These are phyloP conservation scores for Lobophora halterata DNA, from an alignment of 2,888 invertebrate genomes.

Conservation along the genomic window DNA sequence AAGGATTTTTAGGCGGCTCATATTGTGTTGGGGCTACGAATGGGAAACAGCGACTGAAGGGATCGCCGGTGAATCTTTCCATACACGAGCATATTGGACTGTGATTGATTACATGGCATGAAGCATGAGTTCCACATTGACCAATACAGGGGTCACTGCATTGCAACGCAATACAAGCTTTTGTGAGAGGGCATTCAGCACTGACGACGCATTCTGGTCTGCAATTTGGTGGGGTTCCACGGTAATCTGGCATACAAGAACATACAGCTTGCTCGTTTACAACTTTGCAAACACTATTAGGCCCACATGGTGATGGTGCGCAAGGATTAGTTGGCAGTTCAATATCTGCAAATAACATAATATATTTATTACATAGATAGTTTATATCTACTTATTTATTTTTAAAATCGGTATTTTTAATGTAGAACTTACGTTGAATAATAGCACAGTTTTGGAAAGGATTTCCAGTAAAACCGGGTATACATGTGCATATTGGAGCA, in stretches of 20 bases:
- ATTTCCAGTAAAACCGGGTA: conserved; percentile 83
- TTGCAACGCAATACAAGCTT: conserved; percentile 85
- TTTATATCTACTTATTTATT: too few species aligned
- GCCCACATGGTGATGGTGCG: conserved; percentile 89
- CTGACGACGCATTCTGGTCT: conserved; percentile 87
- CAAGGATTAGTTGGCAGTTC: conserved; percentile 81
- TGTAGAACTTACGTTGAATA: conserved; percentile 52
- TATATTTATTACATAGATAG: neutral
- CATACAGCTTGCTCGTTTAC: conserved; percentile 86
- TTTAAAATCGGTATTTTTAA: too few species aligned
- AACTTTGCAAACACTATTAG: conserved; percentile 89
- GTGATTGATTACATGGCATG: conserved; percentile 87
- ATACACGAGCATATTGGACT: conserved; percentile 86
- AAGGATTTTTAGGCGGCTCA: conserved; percentile 73
- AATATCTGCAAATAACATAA: conserved; percentile 47
- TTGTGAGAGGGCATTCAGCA: conserved; percentile 84
- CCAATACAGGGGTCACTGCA: conserved; percentile 87
- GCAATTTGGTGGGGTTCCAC: conserved; percentile 85
- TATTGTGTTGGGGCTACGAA: conserved; percentile 39
- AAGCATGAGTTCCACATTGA: conserved; percentile 86
- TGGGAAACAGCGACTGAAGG: conserved; percentile 81
- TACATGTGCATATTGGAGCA: conserved; percentile 85
- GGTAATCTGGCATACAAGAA: conserved; percentile 84
- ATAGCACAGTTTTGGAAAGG: conserved; percentile 69
- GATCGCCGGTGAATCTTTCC: conserved; percentile 82